phyloP scores from a whole-genome alignment of 2,888 invertebrate species.

The Eupeodes latifasciatus region DNA sequence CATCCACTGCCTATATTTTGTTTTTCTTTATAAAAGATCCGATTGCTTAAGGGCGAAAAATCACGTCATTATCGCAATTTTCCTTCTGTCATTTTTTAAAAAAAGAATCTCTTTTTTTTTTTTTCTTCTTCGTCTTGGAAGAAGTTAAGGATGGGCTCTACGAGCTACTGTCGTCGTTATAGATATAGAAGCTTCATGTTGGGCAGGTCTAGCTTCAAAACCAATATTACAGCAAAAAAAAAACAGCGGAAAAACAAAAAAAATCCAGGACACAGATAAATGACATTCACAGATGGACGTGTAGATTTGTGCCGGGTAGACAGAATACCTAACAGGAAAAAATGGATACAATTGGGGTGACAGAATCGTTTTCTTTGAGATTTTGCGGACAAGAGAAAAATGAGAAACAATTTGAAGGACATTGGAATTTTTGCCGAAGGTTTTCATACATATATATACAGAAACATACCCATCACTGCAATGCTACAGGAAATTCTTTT shows the following conservation, averaged over 20 bases:
- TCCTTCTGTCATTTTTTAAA: slow-evolving; percentile 70
- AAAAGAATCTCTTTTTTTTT: slow-evolving; percentile 35
- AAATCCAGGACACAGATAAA: slow-evolving; percentile 72
- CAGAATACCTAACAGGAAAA: slow-evolving; percentile 24
- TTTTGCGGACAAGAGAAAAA: slow-evolving; percentile 63
- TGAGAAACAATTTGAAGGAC: slow-evolving; percentile 58
- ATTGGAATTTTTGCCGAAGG: slow-evolving; percentile 27
- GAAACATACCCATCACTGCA: slow-evolving; percentile 21
- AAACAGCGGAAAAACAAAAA: slow-evolving; percentile 29
- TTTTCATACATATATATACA: background rate
- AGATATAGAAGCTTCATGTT: background rate
- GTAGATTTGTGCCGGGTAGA: slow-evolving; percentile 62
- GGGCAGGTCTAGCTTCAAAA: slow-evolving; percentile 54
- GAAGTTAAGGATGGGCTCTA: slow-evolving; percentile 5
- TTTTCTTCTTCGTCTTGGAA: slow-evolving; percentile 1
- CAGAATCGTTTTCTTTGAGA: slow-evolving; percentile 62
- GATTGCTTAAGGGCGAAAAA: slow-evolving; percentile 65
- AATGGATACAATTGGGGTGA: slow-evolving; percentile 65
- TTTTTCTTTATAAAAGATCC: background rate
- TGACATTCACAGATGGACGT: slow-evolving; percentile 71
- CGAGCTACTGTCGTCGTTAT: background rate
- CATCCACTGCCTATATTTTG: background rate
- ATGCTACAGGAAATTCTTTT: slow-evolving; percentile 41
- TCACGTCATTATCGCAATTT: slow-evolving; percentile 76
- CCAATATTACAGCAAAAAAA: slow-evolving; percentile 29